Conservation (phyloP, 2,888 invertebrate species). For the Cataglyphis cursor region DNA sequence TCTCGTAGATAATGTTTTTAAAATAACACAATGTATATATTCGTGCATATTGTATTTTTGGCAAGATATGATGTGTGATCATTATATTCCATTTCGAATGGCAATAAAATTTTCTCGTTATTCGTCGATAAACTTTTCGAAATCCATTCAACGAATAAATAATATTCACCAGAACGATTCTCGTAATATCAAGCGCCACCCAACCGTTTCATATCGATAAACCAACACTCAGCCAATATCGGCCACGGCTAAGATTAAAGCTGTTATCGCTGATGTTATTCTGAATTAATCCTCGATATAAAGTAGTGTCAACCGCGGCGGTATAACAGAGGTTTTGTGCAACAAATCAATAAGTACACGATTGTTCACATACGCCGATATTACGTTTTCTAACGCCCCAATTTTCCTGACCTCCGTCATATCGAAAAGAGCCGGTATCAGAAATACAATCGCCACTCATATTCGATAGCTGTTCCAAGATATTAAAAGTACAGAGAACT, state of each 20-base stretch:
- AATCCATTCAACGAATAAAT: constrained; percentile 44
- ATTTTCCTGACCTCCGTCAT: constrained; percentile 50
- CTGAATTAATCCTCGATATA: constrained; percentile 71
- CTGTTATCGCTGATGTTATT: constrained; percentile 73
- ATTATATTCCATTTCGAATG: not conserved
- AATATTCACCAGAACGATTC: constrained; percentile 53
- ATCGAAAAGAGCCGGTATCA: constrained; percentile 37
- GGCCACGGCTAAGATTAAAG: constrained; percentile 73
- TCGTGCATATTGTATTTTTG: not conserved
- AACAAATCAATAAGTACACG: constrained; percentile 28
- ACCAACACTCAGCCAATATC: constrained; percentile 65
- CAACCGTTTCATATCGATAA: constrained; percentile 61
- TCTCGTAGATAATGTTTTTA: not conserved
- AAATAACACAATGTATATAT: not conserved
- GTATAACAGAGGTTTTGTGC: constrained; percentile 46
- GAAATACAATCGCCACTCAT: constrained; percentile 34
- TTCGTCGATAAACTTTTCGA: constrained; percentile 46
- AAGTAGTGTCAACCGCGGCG: constrained; percentile 54
- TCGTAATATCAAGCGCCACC: constrained; percentile 60
- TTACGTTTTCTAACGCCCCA: constrained; percentile 53
- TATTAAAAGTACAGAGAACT: constrained; percentile 33
- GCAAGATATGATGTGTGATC: constrained; percentile 1
- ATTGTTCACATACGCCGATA: constrained; percentile 32
- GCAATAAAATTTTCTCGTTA: constrained; percentile 38
- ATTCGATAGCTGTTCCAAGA: constrained; percentile 38